A percentile compares a stretch with the other conserved stretches of the same genome.
These are phyloP conservation scores for Nebria ingens DNA, from an alignment of 1,140 invertebrate genomes.

Conservation along the genomic window DNA sequence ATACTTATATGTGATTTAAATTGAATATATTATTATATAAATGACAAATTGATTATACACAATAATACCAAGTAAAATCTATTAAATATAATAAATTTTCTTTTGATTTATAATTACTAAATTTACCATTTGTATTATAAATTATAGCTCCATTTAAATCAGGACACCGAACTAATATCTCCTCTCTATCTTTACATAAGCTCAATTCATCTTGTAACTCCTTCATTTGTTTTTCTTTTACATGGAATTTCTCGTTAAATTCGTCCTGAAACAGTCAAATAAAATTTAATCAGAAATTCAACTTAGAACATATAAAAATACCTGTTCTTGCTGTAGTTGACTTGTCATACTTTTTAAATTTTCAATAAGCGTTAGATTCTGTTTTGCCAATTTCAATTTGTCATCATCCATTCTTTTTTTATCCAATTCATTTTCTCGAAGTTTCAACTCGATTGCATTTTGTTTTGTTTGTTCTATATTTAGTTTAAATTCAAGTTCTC, in stretches of 20 bases:
- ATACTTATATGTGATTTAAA: too few relatives aligned
- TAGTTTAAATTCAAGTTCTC: background rate
- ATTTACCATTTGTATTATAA: too few relatives aligned
- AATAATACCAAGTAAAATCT: too few relatives aligned
- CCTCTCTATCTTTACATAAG: too few relatives aligned
- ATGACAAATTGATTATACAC: too few relatives aligned
- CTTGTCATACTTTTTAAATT: background rate
- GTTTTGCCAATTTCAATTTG: background rate
- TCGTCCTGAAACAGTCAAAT: background rate
- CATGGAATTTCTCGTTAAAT: background rate
- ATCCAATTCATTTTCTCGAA: background rate
- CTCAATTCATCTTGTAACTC: too few relatives aligned
- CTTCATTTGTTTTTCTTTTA: background rate
- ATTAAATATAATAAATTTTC: too few relatives aligned
- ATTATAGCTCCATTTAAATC: background rate
- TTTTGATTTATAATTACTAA: too few relatives aligned
- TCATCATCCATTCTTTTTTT: background rate
- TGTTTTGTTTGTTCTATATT: background rate
- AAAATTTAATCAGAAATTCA: background rate
- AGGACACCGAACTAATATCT: background rate
- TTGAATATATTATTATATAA: too few relatives aligned
- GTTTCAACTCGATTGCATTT: background rate
- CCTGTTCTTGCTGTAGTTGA: too few relatives aligned
- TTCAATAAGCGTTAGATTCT: background rate
- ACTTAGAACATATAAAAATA: background rate